phyloP scores from a whole-genome alignment of 37 sponge, comb jelly and placozoan species.

The Oscarella lobularis region DNA sequence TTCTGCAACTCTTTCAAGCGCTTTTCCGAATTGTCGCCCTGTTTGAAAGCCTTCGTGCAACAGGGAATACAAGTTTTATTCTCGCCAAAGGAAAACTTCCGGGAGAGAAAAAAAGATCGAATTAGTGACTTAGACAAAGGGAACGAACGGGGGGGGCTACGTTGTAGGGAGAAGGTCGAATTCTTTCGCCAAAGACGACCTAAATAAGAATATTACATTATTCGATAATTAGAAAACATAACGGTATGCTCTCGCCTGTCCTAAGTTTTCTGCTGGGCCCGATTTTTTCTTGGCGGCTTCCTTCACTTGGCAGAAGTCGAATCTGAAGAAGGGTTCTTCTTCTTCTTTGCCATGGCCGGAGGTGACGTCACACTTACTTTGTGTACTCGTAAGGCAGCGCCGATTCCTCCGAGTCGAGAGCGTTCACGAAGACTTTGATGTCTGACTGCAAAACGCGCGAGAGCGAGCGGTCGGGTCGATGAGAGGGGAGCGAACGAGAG shows the following conservation, averaged over 20 bases:
- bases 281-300: background rate
- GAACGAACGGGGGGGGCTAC: background rate
- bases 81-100: no score
- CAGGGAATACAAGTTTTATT: no score
- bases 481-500: no score
- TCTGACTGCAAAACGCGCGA: conserved; percentile 28
- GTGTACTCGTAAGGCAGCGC: conserved; percentile 89
- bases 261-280: conserved; percentile 88
- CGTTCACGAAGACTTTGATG: conserved; percentile 80
- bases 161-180: background rate
- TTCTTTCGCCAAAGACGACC: background rate
- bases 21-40: background rate
- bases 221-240: no score
- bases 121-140: no score
- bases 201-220: background rate
- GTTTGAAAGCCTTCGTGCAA: background rate
- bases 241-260: conserved; percentile 69
- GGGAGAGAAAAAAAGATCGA: no score
- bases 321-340: conserved; percentile 46
- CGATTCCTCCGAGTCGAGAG: conserved; percentile 73
- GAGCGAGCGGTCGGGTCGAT: no score
- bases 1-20: background rate
- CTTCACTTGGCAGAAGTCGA: conserved; percentile 81
- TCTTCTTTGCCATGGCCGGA: background rate
- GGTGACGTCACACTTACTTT: conserved; percentile 48